Base-by-base conservation (phyloP, 2,113 vertebrate species). In the Ariopsis seemanni region DNA sequence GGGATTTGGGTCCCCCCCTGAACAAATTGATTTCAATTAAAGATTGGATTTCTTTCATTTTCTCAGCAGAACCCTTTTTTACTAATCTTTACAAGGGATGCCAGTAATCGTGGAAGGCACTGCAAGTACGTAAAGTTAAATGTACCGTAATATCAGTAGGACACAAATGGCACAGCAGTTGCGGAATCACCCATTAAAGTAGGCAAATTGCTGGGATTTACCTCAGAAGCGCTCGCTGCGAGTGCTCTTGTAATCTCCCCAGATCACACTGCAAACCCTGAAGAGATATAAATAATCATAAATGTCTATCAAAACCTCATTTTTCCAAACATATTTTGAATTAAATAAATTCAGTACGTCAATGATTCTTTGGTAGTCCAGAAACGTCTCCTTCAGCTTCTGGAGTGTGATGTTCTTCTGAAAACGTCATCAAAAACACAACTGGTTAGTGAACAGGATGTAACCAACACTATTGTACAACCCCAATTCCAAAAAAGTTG, bases 231-330 rank as follows among this genome's bases (percentile, higher is more conserved):
- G 92, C 89, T 88, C 94, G 92, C 15, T 93, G 91, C n/a, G 94
- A 95, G 90, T 95, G 94, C 82, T 95, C 94, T 69, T 94, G 93
- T 90, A 96, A 90, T 72, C 88, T 93, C 86, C 55, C 85, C 83
- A 95, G 78, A 77, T 95, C 94, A 42, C 91, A 91, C 91, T 94
- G 94, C 85, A 96, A 88, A 63, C 90, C 92, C 95, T 95, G 90
- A 27, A 93, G 34, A 34, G 34, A 34, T 34, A 34, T 2, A 34
- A 34, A 34, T 34, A 34, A 34, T 34, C 1, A 34, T 34, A 34
- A 20, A 14, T 79, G 22, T 60, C 48, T 71, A 74, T n/a, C 4
- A 17, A 69, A 52, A 42, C 17, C 3, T n/a, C 0, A 65, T 48
- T 65, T 48, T 63, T 15, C 22, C 10, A 1, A n/a, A 57, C 2